Conservation (phyloP, 2,113 vertebrate genomes). For the Suricata suricatta region DNA sequence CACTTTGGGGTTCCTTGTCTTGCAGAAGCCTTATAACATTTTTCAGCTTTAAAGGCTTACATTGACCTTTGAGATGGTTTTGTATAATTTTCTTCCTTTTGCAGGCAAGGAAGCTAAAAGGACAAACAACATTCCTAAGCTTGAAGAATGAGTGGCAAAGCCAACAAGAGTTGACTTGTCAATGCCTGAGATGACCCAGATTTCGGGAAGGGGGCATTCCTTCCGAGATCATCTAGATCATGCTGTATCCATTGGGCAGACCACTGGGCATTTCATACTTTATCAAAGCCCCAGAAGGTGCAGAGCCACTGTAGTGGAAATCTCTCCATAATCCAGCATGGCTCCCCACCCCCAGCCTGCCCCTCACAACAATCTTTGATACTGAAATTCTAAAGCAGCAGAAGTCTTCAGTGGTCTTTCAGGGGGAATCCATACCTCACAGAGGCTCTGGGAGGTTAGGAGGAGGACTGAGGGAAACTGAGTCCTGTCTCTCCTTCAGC, state of each 20-base stretch:
- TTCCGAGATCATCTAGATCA: background rate
- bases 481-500: background rate
- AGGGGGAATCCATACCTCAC: background rate
- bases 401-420: background rate
- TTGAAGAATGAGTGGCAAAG: background rate
- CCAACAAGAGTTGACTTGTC: background rate
- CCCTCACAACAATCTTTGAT: background rate
- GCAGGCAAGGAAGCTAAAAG: background rate
- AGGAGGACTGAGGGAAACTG: background rate
- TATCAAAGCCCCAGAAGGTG: background rate
- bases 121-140: background rate
- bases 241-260: background rate
- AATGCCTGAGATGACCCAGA: background rate
- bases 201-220: background rate
- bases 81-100: background rate
- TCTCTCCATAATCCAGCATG: background rate
- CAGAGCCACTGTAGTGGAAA: rapidly evolving
- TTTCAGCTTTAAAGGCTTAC: background rate
- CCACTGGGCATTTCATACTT: rapidly evolving
- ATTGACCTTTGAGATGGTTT: background rate
- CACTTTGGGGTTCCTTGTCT: background rate
- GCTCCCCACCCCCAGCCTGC: background rate
- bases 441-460: background rate
- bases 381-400: background rate
- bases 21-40: background rate